phyloP scores from a whole-genome alignment of 2,113 vertebrate species.

The Sula dactylatra region DNA sequence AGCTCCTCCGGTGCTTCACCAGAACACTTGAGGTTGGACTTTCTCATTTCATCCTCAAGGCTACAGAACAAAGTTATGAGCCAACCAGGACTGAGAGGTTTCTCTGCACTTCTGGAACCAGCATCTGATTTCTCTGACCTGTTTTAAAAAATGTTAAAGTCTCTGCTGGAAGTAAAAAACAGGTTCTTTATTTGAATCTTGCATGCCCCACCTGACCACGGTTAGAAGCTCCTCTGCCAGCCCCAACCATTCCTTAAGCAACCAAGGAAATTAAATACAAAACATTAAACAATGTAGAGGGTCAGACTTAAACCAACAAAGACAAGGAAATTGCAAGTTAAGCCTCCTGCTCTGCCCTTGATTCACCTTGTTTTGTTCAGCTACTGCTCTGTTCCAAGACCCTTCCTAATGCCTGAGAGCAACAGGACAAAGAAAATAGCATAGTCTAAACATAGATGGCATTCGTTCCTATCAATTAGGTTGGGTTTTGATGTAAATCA shows the following conservation, averaged over 20 bases:
- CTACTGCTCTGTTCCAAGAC: neutral
- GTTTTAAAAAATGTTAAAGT: neutral
- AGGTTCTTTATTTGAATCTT: neutral
- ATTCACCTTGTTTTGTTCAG: constrained; percentile 54
- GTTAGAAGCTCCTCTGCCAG: neutral
- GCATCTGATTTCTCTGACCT: neutral
- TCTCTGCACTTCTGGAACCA: neutral
- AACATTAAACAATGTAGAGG: neutral
- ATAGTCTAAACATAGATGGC: neutral
- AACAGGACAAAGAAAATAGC: neutral
- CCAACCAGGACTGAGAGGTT: neutral
- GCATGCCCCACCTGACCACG: neutral
- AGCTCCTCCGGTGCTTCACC: neutral
- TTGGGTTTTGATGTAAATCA: neutral
- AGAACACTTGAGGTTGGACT: neutral
- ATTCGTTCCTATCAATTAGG: neutral
- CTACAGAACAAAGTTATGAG: neutral
- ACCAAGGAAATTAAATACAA: constrained; percentile 54
- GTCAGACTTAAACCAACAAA: constrained; percentile 46
- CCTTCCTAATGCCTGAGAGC: neutral
- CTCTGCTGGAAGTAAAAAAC: neutral
- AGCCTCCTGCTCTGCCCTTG: constrained; percentile 33
- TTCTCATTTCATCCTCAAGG: neutral
- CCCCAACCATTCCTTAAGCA: neutral
- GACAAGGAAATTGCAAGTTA: constrained; percentile 63